Percentiles rank a stretch among this genome's conserved stretches.
Conservation (phyloP, 2,113 vertebrate species). For the Puffinus mauretanicus region DNA sequence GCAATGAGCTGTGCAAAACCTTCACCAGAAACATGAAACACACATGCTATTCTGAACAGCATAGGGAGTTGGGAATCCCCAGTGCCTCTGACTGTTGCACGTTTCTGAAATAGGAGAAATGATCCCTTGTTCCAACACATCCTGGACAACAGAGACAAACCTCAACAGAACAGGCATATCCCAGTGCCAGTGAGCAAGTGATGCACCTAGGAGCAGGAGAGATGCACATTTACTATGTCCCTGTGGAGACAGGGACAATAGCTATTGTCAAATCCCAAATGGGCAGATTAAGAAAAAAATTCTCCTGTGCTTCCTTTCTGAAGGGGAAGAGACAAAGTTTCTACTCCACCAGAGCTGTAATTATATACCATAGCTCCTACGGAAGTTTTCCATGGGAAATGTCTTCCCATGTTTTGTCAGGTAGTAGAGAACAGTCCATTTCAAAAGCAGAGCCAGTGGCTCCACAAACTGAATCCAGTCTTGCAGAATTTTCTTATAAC, state of each 20-base stretch:
- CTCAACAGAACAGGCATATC: neutral
- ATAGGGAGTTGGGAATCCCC: neutral
- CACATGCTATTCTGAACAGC: neutral
- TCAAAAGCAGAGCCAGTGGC: neutral
- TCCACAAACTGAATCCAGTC: neutral
- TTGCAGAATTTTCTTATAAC: neutral
- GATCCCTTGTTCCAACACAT: neutral
- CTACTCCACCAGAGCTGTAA: neutral
- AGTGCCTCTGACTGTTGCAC: neutral
- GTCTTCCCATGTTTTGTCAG: neutral
- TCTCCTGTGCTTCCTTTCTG: neutral
- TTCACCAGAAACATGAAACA: neutral
- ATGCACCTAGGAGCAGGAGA: neutral
- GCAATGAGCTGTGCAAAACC: neutral
- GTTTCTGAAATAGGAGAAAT: neutral
- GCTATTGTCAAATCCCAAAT: neutral
- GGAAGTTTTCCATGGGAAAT: neutral
- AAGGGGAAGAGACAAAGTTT: neutral
- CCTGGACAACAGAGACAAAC: neutral
- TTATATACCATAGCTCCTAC: neutral
- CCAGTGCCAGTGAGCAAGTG: neutral
- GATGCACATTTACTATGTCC: neutral
- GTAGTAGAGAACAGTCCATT: neutral
- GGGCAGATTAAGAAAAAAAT: neutral
- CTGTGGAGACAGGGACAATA: neutral